Percentiles rank a stretch among this genome's conserved stretches.
phyloP scores from a whole-genome alignment of 2,797 vertebrate genomes.

The Chelmon rostratus region DNA sequence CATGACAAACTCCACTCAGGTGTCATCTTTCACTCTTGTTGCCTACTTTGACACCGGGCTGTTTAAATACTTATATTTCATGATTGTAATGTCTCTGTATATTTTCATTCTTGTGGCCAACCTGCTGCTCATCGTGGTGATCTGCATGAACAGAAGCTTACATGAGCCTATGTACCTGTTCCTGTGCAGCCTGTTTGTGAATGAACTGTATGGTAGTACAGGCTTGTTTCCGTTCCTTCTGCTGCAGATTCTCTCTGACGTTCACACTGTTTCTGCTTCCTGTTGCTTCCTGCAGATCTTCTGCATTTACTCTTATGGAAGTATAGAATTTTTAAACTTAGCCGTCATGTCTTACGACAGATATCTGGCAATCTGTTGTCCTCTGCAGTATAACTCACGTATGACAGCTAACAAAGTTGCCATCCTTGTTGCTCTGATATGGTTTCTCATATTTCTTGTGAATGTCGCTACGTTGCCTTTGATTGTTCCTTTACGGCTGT shows the following conservation, averaged over 20 bases:
- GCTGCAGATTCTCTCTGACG: too few relatives aligned
- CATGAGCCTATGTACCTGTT: slow-evolving; percentile 17
- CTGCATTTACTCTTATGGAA: not conserved
- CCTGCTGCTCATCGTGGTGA: slow-evolving; percentile 12
- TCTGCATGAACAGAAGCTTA: slow-evolving; percentile 33
- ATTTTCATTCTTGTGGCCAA: slow-evolving; percentile 34
- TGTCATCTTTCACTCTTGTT: slow-evolving; percentile 36
- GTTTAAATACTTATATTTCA: slow-evolving; percentile 27
- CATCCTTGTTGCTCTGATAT: not conserved
- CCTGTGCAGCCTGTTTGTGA: too few relatives aligned
- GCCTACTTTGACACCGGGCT: slow-evolving; percentile 30
- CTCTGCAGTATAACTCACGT: not conserved
- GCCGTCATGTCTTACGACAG: slow-evolving; percentile 20
- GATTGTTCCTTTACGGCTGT: not conserved
- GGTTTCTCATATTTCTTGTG: not conserved
- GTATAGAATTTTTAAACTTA: not conserved
- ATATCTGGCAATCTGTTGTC: not conserved
- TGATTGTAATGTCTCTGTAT: slow-evolving; percentile 9
- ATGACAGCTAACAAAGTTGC: not conserved
- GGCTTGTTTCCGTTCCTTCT: too few relatives aligned
- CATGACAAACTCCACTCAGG: slow-evolving; percentile 27
- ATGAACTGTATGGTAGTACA: too few relatives aligned
- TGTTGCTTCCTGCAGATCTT: slow-evolving; percentile 14
- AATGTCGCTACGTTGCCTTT: not conserved
- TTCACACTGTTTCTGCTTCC: not conserved